Percentiles rank a stretch among this genome's conserved stretches.
Evolutionary conservation across 1,140 invertebrate genomes (phyloP).

Genomic region (Matsumurasca onukii): DNA sequence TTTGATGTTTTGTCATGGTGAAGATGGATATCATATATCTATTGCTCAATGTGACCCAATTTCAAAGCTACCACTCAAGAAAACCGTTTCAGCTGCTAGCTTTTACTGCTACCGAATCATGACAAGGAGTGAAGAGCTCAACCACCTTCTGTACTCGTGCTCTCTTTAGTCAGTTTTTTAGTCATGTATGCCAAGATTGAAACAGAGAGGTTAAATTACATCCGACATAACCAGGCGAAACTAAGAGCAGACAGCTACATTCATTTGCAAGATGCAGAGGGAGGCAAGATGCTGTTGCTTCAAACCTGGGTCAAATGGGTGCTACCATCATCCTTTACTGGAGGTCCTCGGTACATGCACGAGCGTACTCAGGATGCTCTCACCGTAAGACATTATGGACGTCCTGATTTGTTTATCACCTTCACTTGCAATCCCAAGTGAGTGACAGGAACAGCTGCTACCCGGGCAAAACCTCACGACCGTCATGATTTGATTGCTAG

Average conservation of each 20-base stretch:
- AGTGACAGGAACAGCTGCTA: conserved; percentile 42
- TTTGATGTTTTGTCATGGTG: conserved; percentile 51
- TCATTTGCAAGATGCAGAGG: conserved; percentile 1
- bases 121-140: conserved; percentile 39
- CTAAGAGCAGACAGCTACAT: conserved; percentile 52
- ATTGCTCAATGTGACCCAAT: not conserved
- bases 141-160: conserved; percentile 41
- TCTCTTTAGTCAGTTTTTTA: conserved; percentile 48
- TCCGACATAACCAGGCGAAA: conserved; percentile 50
- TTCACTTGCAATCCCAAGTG: conserved; percentile 53
- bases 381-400: conserved; percentile 49
- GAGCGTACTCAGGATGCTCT: conserved; percentile 54
- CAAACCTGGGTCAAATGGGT: conserved; percentile 33
- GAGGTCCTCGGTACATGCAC: conserved; percentile 51
- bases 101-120: conserved; percentile 44
- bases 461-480: conserved; percentile 42
- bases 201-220: conserved; percentile 48
- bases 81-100: conserved; percentile 39
- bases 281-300: not conserved
- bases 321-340: conserved; percentile 49
- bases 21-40: conserved; percentile 41
- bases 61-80: conserved; percentile 19
- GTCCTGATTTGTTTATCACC: conserved; percentile 51
- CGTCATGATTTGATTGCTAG: conserved; percentile 34
- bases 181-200: conserved; percentile 55